These are phyloP conservation scores for Resseliella maxima DNA, from an alignment of 2,888 invertebrate species.

Conservation along the genomic window DNA sequence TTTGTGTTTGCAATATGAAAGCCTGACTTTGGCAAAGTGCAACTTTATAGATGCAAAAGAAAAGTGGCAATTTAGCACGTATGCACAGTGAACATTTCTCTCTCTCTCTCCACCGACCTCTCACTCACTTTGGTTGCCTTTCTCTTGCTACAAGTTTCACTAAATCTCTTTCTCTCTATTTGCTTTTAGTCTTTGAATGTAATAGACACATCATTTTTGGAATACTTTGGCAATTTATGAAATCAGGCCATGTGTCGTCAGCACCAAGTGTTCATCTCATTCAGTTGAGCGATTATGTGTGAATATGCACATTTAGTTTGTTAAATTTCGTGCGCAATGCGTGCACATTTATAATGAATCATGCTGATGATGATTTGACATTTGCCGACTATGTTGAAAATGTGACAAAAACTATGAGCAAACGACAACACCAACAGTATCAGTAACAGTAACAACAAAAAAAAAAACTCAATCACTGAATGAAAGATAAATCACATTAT, in stretches of 20 bases:
- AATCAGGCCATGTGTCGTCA: constrained; percentile 41
- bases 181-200: background rate
- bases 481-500: background rate
- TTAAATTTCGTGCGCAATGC: background rate
- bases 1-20: background rate
- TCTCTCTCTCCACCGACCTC: background rate
- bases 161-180: too few species aligned
- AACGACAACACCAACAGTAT: too few species aligned
- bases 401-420: too few species aligned
- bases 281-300: constrained; percentile 38
- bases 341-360: background rate
- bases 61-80: constrained; percentile 19
- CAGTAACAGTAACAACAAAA: too few species aligned
- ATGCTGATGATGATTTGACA: too few species aligned
- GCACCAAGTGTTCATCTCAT: background rate
- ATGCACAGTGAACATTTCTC: background rate
- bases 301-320: constrained; percentile 32
- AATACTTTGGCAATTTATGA: constrained; percentile 36
- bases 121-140: too few species aligned
- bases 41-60: constrained; percentile 23
- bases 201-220: constrained; percentile 8
- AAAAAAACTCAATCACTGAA: background rate
- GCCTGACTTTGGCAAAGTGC: constrained; percentile 24
- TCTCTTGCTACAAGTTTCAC: too few species aligned
- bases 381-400: background rate